These are phyloP conservation scores for Pyrrhosoma nymphula DNA, from an alignment of 2,888 invertebrate species.

Conservation along the genomic window DNA sequence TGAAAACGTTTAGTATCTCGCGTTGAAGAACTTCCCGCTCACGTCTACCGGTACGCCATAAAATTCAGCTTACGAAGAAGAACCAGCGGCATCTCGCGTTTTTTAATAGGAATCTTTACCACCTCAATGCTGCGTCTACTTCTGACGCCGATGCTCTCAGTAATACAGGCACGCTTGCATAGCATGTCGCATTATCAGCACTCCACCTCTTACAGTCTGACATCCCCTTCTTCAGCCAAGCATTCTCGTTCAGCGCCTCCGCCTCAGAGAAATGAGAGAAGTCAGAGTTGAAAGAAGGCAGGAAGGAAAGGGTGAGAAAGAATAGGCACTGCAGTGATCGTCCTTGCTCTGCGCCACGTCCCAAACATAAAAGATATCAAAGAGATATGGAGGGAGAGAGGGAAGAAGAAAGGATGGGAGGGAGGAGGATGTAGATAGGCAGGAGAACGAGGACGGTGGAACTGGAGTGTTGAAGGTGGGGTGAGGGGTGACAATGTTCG, in stretches of 20 bases:
- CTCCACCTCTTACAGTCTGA: background rate
- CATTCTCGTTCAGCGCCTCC: background rate
- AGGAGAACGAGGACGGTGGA: background rate
- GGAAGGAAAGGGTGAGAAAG: background rate
- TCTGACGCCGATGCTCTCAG: too few species aligned
- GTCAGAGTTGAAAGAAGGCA: too few species aligned
- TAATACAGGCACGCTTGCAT: background rate
- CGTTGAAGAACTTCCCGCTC: too few species aligned
- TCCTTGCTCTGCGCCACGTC: constrained; percentile 51
- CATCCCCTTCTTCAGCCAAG: background rate
- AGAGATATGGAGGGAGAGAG: background rate
- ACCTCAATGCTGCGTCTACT: too few species aligned
- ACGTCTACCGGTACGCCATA: too few species aligned
- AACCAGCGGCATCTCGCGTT: too few species aligned
- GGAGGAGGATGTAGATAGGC: background rate
- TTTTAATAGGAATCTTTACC: too few species aligned
- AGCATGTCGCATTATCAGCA: background rate
- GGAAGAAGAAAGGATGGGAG: background rate
- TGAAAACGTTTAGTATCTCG: too few species aligned
- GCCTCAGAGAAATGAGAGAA: background rate
- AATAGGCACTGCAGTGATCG: constrained; percentile 18
- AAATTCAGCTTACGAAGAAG: too few species aligned
- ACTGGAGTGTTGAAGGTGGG: background rate
- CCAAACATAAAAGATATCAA: constrained; percentile 56
- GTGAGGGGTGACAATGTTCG: background rate